Evolutionary conservation across 2,113 vertebrate species (phyloP), one percentile per base, ranked within the genome.

Genomic region (Oncorhynchus mykiss): DNA sequence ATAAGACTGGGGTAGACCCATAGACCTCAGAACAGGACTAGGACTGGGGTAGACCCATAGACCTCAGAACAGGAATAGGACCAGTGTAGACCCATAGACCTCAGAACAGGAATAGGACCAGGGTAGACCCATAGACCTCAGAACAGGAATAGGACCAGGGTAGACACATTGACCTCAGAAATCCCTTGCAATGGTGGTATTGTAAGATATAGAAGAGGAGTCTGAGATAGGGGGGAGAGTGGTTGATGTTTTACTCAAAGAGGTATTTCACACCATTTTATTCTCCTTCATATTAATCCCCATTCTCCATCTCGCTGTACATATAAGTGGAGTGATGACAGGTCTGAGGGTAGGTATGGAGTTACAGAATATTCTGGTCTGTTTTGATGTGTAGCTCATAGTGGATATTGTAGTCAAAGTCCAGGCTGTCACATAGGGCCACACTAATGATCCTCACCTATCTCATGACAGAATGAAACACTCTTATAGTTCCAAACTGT

Each of bases 251-350:
- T 67, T 51, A 79, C 76, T 76, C 14, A 34, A 74, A 72, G 76
- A 77, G 71, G 39, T 29, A 83, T 77, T 77, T 83, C 81, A 72
- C 81, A 69, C 78, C 65, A 68, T 74, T 64, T 68, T 25, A 74
- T 71, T 74, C 68, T 77, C 39, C 71, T 54, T 45, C 67, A 72
- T 71, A 62, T 65, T 71, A 34, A 48, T 20, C 64, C 67, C 67
- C 76, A 51, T 29, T 14, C 24, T 25, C 75, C 48, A 24, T 60
- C 51, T 80, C 67, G 54, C 62, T 68, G 79, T 77, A 74, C 74
- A n/a, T 60, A 67, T 80, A 73, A 79, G 72, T 79, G 71, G 60
- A 73, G 49, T 70, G 31, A 57, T 49, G 66, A 82, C 45, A 70
- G 67, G 45, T 1, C 68, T 69, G 31, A 39, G 67, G 14, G 51